Evolutionary conservation across 2,113 vertebrate genomes (phyloP), one percentile per base, ranked within the genome.

Genomic region (Pycnonotus jocosus): DNA sequence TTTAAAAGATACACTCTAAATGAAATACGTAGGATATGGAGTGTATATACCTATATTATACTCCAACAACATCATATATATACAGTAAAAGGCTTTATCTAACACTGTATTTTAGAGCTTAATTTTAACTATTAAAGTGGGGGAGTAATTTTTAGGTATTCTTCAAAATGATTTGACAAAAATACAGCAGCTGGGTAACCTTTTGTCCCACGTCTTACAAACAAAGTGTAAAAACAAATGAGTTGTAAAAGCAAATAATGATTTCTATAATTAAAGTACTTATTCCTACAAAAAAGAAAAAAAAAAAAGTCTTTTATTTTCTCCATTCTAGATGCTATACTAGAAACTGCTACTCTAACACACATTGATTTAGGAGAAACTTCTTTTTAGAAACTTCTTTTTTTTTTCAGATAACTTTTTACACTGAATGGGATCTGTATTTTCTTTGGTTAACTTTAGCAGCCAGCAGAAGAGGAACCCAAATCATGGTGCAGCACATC

Each of bases 261-360:
- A 27, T 66, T 83, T 77, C 40, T 72, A 0, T 10, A 35, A 12
- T 44, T 72, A 53, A 22, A 37, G 1, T 4, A 3, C 9, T 86
- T 10, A 24, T 19, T 77, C 16, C 45, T 30, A 12, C 7, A 21
- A 19, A 80, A 86, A 11, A n/a, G n/a, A n/a, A 15, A 58, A 45
- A 57, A 9, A 11, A 14, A 25, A 50, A 27, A 15, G 48, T 27
- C 8, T 25, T 50, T 47, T 50, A 40, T 37, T 7, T 17, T 7
- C 18, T 54, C 22, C 0, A 0, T 7, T 74, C 19, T 15, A 44
- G 33, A 24, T 37, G 22, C 6, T 47, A 1, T 35, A 25, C 33
- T 65, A 48, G 37, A 77, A 90, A 56, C 7, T 90, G 11, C 6
- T 47, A 5, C 35, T 30, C 2, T 0, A 1, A 30, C 31, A 37